These are phyloP conservation scores for Hippopotamus amphibius DNA, from an alignment of 2,113 vertebrate genomes.

Conservation along the genomic window DNA sequence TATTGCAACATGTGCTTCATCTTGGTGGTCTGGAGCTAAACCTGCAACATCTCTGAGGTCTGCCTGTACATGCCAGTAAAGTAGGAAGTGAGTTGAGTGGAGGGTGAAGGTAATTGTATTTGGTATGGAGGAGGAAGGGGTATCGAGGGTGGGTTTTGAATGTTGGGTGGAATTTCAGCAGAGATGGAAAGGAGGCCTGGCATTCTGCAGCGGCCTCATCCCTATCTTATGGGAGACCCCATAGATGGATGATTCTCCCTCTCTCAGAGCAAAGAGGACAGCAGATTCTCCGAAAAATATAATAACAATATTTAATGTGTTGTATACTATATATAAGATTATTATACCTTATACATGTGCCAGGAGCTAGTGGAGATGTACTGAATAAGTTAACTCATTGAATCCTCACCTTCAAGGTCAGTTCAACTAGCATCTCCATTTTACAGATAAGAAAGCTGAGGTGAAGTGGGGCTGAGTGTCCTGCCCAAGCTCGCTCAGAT, in stretches of 20 bases:
- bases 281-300: background rate
- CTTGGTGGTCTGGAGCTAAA: background rate
- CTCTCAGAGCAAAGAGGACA: background rate
- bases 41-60: background rate
- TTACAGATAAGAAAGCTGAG: background rate
- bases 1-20: background rate
- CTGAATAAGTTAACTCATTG: rapidly evolving
- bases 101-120: background rate
- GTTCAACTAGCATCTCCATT: background rate
- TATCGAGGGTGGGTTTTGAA: background rate
- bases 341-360: background rate
- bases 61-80: background rate
- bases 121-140: background rate
- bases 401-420: background rate
- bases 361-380: background rate
- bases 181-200: background rate
- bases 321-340: background rate
- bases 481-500: background rate
- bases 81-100: background rate
- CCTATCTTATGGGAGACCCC: rapidly evolving
- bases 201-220: background rate
- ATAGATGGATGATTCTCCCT: background rate
- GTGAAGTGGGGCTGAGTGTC: background rate
- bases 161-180: background rate
- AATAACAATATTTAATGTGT: too few species aligned